A percentile compares a stretch with the other conserved stretches of the same genome.
Evolutionary conservation across 1,140 invertebrate genomes (phyloP).

Genomic region (Zaprionus taronus): DNA sequence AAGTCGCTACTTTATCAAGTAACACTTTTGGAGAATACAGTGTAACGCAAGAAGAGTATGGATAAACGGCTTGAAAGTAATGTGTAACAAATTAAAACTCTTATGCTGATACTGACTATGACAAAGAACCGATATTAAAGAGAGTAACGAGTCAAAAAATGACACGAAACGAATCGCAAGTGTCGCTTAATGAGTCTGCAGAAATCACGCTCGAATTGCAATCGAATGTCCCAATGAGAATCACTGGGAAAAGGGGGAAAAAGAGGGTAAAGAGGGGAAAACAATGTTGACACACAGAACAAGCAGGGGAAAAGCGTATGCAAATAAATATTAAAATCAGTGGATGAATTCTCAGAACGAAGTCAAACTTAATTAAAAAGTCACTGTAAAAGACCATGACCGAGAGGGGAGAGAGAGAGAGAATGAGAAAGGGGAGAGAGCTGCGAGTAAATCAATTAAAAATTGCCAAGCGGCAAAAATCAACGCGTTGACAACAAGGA

Average conservation of each 20-base stretch:
- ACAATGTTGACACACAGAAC: slow-evolving; percentile 30
- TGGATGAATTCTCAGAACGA: slow-evolving; percentile 37
- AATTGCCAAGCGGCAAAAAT: slow-evolving; percentile 24
- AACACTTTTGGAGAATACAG: background rate
- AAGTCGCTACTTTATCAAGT: background rate
- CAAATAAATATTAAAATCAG: slow-evolving; percentile 54
- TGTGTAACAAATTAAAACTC: background rate
- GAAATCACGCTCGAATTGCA: background rate
- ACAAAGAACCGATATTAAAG: background rate
- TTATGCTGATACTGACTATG: background rate
- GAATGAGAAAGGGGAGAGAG: background rate
- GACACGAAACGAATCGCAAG: background rate
- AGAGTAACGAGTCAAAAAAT: background rate
- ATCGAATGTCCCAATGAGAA: background rate
- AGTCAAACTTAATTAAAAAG: slow-evolving; percentile 52
- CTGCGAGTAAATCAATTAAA: slow-evolving; percentile 40
- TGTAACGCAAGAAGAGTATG: background rate
- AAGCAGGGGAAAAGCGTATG: slow-evolving; percentile 30
- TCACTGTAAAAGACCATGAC: slow-evolving; percentile 3
- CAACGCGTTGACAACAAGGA: slow-evolving; percentile 24
- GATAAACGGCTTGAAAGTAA: background rate
- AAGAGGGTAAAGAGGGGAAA: background rate
- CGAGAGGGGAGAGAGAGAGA: background rate
- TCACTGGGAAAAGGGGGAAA: background rate
- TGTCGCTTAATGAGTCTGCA: slow-evolving; percentile 1